Conservation (phyloP, 2,113 vertebrate genomes). For the Coryphaenoides rupestris region DNA sequence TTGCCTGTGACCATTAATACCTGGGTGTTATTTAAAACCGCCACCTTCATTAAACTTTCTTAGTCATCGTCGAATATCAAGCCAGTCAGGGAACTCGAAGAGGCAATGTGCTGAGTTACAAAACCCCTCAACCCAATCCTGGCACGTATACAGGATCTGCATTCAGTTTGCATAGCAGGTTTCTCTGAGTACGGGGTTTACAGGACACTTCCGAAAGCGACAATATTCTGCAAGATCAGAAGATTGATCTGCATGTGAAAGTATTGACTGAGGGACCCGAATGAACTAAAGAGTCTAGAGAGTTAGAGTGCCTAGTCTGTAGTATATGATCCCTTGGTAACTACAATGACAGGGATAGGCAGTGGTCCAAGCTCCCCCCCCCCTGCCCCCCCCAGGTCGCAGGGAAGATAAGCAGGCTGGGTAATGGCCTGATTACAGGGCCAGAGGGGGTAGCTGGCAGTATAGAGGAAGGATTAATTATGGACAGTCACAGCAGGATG, state of each 20-base stretch:
- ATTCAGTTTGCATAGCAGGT: background rate
- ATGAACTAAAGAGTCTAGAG: too few relatives aligned
- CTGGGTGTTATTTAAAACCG: background rate
- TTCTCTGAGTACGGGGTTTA: background rate
- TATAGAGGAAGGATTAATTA: constrained; percentile 3
- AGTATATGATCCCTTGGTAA: constrained; percentile 10
- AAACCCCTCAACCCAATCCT: background rate
- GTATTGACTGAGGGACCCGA: too few relatives aligned
- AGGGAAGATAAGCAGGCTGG: constrained; percentile 15
- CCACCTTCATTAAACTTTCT: background rate
- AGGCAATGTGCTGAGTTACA: background rate
- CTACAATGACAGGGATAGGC: background rate
- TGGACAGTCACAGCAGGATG: constrained; percentile 9
- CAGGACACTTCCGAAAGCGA: too few relatives aligned
- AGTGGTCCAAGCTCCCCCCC: constrained; percentile 1
- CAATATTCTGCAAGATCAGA: too few relatives aligned
- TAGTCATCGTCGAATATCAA: background rate
- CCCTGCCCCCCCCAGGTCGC: constrained; percentile 17
- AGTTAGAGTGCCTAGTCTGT: background rate
- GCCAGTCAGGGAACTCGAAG: background rate
- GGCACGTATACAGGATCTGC: background rate
- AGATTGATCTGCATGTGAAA: too few relatives aligned
- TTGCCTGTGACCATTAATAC: background rate
- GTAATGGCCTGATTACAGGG: constrained; percentile 33
- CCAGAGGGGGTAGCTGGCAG: constrained; percentile 17